phyloP scores from a whole-genome alignment of 92 coral and sea anemone genomes.

The Epizoanthus stellaris region DNA sequence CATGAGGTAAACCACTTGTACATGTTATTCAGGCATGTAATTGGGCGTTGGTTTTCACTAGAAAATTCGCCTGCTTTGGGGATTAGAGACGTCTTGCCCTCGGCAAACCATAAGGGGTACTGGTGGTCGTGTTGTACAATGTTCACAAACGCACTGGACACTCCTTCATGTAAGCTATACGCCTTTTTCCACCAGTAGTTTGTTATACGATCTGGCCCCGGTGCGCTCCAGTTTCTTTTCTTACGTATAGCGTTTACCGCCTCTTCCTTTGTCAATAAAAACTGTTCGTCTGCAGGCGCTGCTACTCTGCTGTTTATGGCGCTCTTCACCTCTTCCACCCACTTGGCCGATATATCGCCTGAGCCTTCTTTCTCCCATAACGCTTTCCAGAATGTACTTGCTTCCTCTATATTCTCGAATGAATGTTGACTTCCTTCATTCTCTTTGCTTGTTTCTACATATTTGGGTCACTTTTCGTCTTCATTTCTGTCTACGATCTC shows the following conservation, averaged over 20 bases:
- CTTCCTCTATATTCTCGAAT: conserved; percentile 41
- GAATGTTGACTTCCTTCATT: conserved; percentile 12
- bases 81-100: conserved; percentile 53
- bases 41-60: conserved; percentile 68
- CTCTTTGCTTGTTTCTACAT: conserved; percentile 23
- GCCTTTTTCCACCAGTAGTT: conserved; percentile 67
- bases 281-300: conserved; percentile 1
- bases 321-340: conserved; percentile 32
- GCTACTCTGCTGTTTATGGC: conserved; percentile 15
- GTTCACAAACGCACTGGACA: conserved; percentile 24
- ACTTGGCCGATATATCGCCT: conserved; percentile 35
- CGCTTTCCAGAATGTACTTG: conserved; percentile 37
- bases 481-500: conserved; percentile 8
- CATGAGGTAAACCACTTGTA: conserved; percentile 73
- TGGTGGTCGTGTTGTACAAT: conserved; percentile 18
- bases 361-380: conserved; percentile 45
- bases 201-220: conserved; percentile 54
- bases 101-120: conserved; percentile 52
- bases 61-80: conserved; percentile 63
- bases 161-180: conserved; percentile 34
- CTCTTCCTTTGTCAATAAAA: conserved; percentile 12
- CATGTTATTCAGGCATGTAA: conserved; percentile 60
- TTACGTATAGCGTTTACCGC: conserved; percentile 14
- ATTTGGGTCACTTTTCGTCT: conserved; percentile 31
- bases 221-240: conserved; percentile 24